Conservation (phyloP, 2,113 vertebrate genomes). For the Canis aureus region DNA sequence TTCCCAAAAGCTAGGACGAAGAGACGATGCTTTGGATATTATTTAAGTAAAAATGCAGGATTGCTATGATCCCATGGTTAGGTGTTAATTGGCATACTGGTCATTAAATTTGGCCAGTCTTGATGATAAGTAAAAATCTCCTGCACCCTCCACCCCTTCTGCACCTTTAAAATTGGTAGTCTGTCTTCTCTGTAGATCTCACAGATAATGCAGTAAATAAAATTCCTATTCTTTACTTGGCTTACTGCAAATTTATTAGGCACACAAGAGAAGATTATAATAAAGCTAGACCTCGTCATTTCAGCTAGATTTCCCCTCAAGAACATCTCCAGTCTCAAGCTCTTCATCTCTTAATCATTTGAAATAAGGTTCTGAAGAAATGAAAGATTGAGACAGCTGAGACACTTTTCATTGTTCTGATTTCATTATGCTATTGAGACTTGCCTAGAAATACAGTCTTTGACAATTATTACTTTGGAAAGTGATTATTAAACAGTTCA, state of each 20-base stretch:
- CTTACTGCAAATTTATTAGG: conserved; percentile 78
- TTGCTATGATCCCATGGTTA: not conserved
- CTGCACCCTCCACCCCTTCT: not conserved
- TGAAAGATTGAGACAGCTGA: conserved; percentile 69
- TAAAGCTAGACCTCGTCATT: conserved; percentile 73
- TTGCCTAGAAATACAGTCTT: conserved; percentile 45
- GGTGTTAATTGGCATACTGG: not conserved
- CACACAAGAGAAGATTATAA: conserved; percentile 71
- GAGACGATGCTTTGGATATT: not conserved
- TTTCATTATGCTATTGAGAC: conserved; percentile 67
- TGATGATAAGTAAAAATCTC: conserved; percentile 27
- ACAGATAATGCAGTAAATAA: conserved; percentile 67
- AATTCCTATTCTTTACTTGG: conserved; percentile 72
- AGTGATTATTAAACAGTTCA: conserved; percentile 77
- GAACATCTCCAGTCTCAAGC: conserved; percentile 73
- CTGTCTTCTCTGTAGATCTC: conserved; percentile 47
- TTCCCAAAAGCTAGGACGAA: not conserved
- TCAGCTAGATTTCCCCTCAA: conserved; percentile 72
- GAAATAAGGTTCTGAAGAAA: conserved; percentile 69
- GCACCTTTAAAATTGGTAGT: conserved; percentile 33
- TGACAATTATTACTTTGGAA: conserved; percentile 73
- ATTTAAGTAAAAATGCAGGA: not conserved
- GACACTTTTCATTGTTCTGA: conserved; percentile 71
- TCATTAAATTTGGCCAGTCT: not conserved
- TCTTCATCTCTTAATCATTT: conserved; percentile 81